A percentile compares a stretch with the other conserved stretches of the same genome.
Evolutionary conservation across 2,888 invertebrate species (phyloP).

Genomic region (Melanchra persicariae): DNA sequence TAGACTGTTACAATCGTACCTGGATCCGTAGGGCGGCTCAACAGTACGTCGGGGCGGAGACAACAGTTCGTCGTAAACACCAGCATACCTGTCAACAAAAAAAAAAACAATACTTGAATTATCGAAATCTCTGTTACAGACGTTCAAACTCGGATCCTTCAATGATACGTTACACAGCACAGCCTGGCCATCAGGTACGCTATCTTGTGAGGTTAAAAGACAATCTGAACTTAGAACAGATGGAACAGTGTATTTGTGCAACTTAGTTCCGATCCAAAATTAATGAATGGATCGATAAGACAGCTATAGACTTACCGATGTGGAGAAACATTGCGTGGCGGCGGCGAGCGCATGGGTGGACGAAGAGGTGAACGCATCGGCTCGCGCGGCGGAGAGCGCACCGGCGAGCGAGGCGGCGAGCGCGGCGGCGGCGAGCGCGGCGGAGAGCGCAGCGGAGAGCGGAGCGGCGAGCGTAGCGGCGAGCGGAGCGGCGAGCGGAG

Average conservation of each 20-base stretch:
- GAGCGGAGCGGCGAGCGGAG: slow-evolving; percentile 69
- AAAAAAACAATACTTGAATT: slow-evolving; percentile 41
- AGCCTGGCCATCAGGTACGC: background rate
- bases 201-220: background rate
- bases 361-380: slow-evolving; percentile 73
- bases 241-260: background rate
- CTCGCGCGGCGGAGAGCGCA: slow-evolving; percentile 70
- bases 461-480: slow-evolving; percentile 70
- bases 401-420: slow-evolving; percentile 69
- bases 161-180: background rate
- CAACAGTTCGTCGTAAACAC: slow-evolving; percentile 89
- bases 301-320: slow-evolving; percentile 74
- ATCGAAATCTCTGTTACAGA: background rate
- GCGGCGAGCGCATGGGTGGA: slow-evolving; percentile 66
- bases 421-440: slow-evolving; percentile 70
- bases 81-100: slow-evolving; percentile 79
- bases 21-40: slow-evolving; percentile 89
- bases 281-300: background rate
- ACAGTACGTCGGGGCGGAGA: slow-evolving; percentile 88
- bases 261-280: no score
- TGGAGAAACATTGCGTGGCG: slow-evolving; percentile 76
- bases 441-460: slow-evolving; percentile 71
- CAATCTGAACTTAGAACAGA: background rate
- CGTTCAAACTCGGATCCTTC: background rate
- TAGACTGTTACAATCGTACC: slow-evolving; percentile 89